These are phyloP conservation scores for Tonatia bakeri DNA, from an alignment of 2,113 vertebrate genomes.

Conservation along the genomic window DNA sequence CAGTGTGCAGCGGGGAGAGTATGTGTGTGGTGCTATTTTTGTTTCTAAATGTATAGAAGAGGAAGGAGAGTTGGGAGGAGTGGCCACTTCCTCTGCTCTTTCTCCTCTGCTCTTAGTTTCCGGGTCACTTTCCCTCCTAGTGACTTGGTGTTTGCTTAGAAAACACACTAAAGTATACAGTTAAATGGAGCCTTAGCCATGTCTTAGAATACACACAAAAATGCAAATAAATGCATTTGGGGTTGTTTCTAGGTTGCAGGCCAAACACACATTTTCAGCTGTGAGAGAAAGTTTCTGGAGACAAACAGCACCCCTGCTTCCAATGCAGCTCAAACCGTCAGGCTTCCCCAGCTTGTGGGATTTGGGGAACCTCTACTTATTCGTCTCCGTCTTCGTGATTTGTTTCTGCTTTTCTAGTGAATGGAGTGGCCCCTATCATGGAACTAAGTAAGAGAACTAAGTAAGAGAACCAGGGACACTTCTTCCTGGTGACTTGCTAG, in stretches of 20 bases:
- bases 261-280: neutral
- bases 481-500: neutral
- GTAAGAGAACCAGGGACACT: neutral
- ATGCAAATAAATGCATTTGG: neutral
- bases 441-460: slow-evolving; percentile 16
- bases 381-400: neutral
- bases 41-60: neutral
- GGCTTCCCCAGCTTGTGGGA: neutral
- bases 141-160: neutral
- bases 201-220: neutral
- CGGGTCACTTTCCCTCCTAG: neutral
- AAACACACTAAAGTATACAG: neutral
- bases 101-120: neutral
- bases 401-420: neutral
- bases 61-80: neutral
- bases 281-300: neutral
- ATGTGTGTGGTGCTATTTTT: neutral
- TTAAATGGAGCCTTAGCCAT: neutral
- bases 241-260: neutral
- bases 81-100: neutral
- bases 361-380: neutral
- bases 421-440: neutral
- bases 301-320: neutral
- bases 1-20: neutral
- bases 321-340: neutral